Evolutionary conservation across 2,888 invertebrate genomes (phyloP).

Genomic region (Gibbula magus): DNA sequence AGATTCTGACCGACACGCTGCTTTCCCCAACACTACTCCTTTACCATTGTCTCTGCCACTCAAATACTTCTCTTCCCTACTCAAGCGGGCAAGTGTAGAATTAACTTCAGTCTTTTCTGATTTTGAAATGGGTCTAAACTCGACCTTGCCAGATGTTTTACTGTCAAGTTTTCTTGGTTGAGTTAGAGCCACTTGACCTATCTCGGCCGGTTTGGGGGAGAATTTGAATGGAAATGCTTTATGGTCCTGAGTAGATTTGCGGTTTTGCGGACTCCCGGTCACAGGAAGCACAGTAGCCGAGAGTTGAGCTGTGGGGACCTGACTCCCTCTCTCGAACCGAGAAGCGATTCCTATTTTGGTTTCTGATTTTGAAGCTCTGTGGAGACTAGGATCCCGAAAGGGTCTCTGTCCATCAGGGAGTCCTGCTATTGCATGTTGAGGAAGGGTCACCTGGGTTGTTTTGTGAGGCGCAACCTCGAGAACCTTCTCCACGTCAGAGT

Average conservation of each 20-base stretch:
- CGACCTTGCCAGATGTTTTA: conserved; percentile 28
- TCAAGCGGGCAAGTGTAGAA: conserved; percentile 44
- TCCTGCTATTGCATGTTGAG: not conserved
- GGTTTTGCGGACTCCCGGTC: not conserved
- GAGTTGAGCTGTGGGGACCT: conserved; percentile 17
- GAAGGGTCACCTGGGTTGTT: conserved; percentile 21
- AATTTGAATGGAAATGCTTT: conserved; percentile 20
- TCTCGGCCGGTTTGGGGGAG: not conserved
- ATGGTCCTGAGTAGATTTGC: not conserved
- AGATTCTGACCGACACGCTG: conserved; percentile 11
- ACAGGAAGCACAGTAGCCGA: conserved; percentile 1
- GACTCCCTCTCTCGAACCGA: conserved; percentile 63
- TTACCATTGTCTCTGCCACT: not conserved
- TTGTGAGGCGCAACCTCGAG: not conserved
- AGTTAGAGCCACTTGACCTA: conserved; percentile 29
- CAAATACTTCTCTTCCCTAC: conserved; percentile 14
- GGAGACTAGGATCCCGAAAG: conserved; percentile 69
- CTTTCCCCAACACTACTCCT: not conserved
- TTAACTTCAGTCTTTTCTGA: conserved; percentile 61
- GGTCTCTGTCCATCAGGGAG: conserved; percentile 20
- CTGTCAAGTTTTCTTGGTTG: conserved; percentile 39
- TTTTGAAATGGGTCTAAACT: conserved; percentile 53
- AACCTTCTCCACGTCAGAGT: not conserved
- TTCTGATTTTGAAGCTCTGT: conserved; percentile 63
- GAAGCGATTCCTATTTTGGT: conserved; percentile 70